Percentiles rank a stretch among this genome's conserved stretches.
These are phyloP conservation scores for Agrotis clavis DNA, from an alignment of 2,888 invertebrate species.

Conservation along the genomic window DNA sequence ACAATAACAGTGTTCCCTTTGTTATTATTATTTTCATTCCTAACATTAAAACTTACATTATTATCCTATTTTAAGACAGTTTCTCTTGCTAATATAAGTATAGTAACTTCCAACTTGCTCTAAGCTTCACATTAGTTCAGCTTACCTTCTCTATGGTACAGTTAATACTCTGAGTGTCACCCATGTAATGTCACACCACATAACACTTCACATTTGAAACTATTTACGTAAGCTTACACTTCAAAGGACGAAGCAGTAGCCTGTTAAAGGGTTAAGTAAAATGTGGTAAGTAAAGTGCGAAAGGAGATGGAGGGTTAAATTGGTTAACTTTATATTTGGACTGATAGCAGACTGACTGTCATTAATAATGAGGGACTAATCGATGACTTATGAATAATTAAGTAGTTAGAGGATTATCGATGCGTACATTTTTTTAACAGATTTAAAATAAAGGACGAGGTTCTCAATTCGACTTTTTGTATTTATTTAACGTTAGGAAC, in stretches of 20 bases:
- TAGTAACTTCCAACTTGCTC: background rate
- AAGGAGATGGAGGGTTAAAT: background rate
- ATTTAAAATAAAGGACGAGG: too few species aligned
- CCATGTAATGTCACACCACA: constrained; percentile 12
- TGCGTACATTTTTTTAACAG: background rate
- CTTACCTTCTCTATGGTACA: background rate
- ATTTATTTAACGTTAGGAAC: too few species aligned
- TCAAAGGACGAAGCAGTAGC: constrained; percentile 33
- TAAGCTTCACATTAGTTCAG: background rate
- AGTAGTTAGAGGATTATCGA: background rate
- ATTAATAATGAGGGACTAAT: constrained; percentile 7
- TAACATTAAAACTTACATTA: background rate
- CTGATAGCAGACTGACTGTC: background rate
- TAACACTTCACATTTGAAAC: constrained; percentile 20
- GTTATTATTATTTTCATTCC: background rate
- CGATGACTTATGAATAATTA: constrained; percentile 12
- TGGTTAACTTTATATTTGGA: background rate
- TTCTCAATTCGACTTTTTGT: too few species aligned
- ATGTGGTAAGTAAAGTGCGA: constrained; percentile 21
- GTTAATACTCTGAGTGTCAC: constrained; percentile 8
- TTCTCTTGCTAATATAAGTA: background rate
- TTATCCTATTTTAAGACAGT: background rate
- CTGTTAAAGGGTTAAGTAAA: constrained; percentile 13
- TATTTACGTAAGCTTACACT: constrained; percentile 27
- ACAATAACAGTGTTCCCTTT: background rate